Evolutionary conservation across 2,797 vertebrate species (phyloP), one percentile per base, ranked within the genome.

Genomic region (Sitta carolinensis): DNA sequence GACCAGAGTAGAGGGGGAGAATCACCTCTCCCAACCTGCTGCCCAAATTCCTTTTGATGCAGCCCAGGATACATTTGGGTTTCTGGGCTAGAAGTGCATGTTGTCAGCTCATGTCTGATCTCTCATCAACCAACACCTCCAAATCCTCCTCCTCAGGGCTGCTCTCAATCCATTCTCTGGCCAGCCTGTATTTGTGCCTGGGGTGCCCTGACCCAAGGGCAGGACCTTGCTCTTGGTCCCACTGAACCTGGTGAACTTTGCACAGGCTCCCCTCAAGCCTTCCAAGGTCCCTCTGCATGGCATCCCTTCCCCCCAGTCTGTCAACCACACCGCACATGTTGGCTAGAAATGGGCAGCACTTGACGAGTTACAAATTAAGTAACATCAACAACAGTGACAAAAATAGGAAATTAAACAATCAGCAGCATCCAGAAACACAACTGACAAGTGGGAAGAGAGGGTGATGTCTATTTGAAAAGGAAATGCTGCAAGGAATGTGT

Each of bases 361-460:
- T 42, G 19, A 12, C 5, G 78, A 73, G 66, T 5, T 25, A 89
- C 36, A 77, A 63, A 70, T 43, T 19, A 45, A 77, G 34, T 19
- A 58, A 87, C 16, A 50, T 8, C 5, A 25, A 40, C 32, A 59
- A 43, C 2, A 3, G 57, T 0, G 11, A 68, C 42, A 80, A 50
- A 89, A 81, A 72, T 10, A 29, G 59, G 15, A 69, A 92, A 84
- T 54, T 48, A 48, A 68, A 67, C 57, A 48, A 81, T 43, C n/a
- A 45, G 47, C 59, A 74, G 70, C 75, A 90, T 20, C 74, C 62
- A 87, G 89, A 78, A 92, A 74, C 16, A 75, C 82, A 80, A 83
- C 23, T 48, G 51, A 26, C 58, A 89, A 90, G 72, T 36, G 78
- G 81, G 84, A 95, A 83, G 75, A 77, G n/a, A 85, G 18, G 30